Conservation (phyloP, 2,888 invertebrate species). For the Rhagium mordax region DNA sequence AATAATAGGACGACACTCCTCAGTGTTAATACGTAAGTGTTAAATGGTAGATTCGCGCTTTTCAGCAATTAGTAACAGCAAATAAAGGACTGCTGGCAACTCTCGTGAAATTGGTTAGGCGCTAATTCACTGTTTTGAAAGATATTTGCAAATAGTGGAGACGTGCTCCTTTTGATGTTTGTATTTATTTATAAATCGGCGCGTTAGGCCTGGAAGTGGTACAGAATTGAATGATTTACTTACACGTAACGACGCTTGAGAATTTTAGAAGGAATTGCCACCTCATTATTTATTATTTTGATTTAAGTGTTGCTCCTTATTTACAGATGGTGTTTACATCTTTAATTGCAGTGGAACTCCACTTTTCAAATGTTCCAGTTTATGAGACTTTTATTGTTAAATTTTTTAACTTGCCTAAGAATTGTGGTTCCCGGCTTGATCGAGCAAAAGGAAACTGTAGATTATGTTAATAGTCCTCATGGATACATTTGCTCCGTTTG, state of each 20-base stretch:
- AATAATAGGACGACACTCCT: background rate
- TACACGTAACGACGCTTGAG: constrained; percentile 38
- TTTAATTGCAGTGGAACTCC: constrained; percentile 42
- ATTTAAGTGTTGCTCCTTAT: constrained; percentile 36
- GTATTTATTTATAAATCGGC: constrained; percentile 54
- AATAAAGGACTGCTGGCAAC: background rate
- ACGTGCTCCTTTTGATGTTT: constrained; percentile 53
- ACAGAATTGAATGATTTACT: constrained; percentile 46
- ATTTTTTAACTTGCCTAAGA: background rate
- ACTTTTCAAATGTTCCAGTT: constrained; percentile 40
- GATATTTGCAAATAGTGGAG: constrained; percentile 58
- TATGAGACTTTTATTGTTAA: constrained; percentile 12
- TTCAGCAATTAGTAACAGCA: background rate
- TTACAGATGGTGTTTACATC: constrained; percentile 44
- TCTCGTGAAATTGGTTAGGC: constrained; percentile 31
- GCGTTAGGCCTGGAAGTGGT: background rate
- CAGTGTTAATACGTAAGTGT: background rate
- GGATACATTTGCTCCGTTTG: background rate
- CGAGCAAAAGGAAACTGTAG: background rate
- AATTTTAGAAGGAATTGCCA: constrained; percentile 44
- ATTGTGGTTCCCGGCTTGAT: background rate
- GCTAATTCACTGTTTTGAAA: constrained; percentile 52
- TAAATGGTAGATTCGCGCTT: background rate
- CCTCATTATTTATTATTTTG: constrained; percentile 46
- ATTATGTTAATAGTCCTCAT: background rate